Evolutionary conservation across 2,797 vertebrate species (phyloP).

Genomic region (Danio choprae): DNA sequence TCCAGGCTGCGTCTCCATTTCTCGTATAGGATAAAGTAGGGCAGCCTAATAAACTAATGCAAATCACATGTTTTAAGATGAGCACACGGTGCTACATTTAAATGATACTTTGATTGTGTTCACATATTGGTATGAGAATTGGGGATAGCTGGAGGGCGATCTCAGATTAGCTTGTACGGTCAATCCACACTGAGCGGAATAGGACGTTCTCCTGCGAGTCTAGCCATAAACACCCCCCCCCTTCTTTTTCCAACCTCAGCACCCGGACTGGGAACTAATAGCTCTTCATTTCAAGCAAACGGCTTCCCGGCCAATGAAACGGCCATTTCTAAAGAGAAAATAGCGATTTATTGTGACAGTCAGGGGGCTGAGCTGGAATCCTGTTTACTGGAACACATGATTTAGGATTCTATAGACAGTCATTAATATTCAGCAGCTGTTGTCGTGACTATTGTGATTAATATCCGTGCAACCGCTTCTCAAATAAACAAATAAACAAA

Average conservation of each 20-base stretch:
- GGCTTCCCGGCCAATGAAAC: constrained; percentile 1
- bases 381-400: neutral
- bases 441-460: neutral
- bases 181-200: neutral
- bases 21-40: constrained; percentile 51
- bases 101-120: constrained; percentile 43
- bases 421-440: neutral
- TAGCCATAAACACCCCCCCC: constrained; percentile 13
- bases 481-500: too few relatives aligned
- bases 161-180: constrained; percentile 42
- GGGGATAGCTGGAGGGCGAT: constrained; percentile 40
- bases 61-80: constrained; percentile 54
- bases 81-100: constrained; percentile 45
- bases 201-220: constrained; percentile 4
- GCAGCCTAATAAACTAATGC: constrained; percentile 47
- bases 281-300: constrained; percentile 17
- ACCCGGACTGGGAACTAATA: constrained; percentile 26
- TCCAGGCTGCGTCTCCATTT: constrained; percentile 26
- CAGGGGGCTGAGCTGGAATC: constrained; percentile 13
- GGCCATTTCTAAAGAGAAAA: neutral
- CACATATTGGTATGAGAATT: constrained; percentile 53
- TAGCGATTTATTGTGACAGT: constrained; percentile 14
- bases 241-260: neutral
- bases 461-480: too few relatives aligned
- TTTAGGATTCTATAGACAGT: constrained; percentile 1